Base-by-base conservation (phyloP, 2,113 vertebrate species). In the Acanthisitta chloris region DNA sequence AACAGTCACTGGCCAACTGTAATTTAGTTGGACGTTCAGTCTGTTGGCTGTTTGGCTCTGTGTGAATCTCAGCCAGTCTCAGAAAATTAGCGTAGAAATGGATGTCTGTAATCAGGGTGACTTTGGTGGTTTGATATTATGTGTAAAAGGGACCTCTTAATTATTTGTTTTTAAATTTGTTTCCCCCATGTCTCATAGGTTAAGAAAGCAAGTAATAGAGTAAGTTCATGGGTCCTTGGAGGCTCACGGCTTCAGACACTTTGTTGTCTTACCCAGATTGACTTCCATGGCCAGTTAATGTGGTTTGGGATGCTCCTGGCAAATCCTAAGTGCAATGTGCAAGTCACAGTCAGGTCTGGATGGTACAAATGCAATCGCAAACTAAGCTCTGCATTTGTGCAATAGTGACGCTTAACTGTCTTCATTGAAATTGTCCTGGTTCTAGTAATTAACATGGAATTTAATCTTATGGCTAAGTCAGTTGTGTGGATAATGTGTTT, bases 121-220 rank as follows among this genome's bases (percentile, higher is more conserved):
- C 84, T 86, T 86, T 29, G 58, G 70, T 83, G 58, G 18, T 86
- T 88, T 96, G 42, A 46, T 71, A 51, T 95, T 94, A 85, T 76
- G 80, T 66, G 38, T 45, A 70, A 89, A 87, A 51, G 55, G 91
- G n/a, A 84, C 23, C 29, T 42, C 76, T 58, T 70, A 17, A 16
- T 36, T 20, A 20, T 10, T 25, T 33, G 8, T 26, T 12, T 67
- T 34, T 26, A 12, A 38, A 19, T 77, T 94, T 80, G 48, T 85
- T 95, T 90, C 77, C 21, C 70, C 33, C 14, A 19, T 0, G 48
- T 93, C 58, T 95, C 61, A 45, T 92, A 80, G 57, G 59, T 49
- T 74, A 57, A 57, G 26, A 94, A 90, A 64, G 31, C 21, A 62
- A 62, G 8, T 38, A 34, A 25, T 34, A 38, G 36, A 34, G 16